Evolutionary conservation across 1,140 invertebrate genomes (phyloP), one percentile per base, ranked within the genome.

Genomic region (Nomia melanderi): DNA sequence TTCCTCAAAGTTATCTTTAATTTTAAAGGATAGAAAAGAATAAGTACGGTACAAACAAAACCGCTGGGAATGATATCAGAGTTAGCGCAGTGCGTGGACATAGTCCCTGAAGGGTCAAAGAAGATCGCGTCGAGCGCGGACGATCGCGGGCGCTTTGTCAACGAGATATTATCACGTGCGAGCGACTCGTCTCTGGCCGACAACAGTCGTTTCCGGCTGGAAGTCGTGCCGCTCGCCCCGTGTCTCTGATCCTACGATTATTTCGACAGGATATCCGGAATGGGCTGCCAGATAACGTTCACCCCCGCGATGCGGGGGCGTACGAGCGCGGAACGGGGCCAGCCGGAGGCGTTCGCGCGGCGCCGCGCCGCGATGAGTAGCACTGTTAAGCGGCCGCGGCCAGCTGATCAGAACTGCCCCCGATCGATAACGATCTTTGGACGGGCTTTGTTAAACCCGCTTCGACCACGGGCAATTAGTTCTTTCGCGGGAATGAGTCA

Each of bases 181-280:
- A 79, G 78, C 82, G 69, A 65, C 71, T 81, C 65, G 74, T 81
- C 66, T 64, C 75, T 75, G 66, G 33, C 31, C 62, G 78, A 63
- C 69, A 60, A 47, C 78, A 23, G 69, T 66, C 69, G 80, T 85
- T 86, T 86, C 86, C 86, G 86, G 85, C 65, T 63, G 64, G 47
- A 75, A 72, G 57, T 53, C n/a, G n/a, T n/a, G n/a, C n/a, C n/a
- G n/a, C 54, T 57, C 77, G 17, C 29, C 2, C 20, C 65, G 74
- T 83, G 86, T 86, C 82, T 83, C 77, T 81, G 80, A 87, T 87
- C 66, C 62, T 74, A 53, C 81, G 85, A 87, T 88, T 88, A 87
- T 84, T 88, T 86, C 80, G 78, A 86, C 79, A 81, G 82, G 87
- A 88, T 87, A 84, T 88, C 87, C 87, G 86, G 82, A 87, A 88